A percentile compares a stretch with the other conserved stretches of the same genome.
These are phyloP conservation scores for Glaucomys volans DNA, from an alignment of 2,113 vertebrate genomes.

Conservation along the genomic window DNA sequence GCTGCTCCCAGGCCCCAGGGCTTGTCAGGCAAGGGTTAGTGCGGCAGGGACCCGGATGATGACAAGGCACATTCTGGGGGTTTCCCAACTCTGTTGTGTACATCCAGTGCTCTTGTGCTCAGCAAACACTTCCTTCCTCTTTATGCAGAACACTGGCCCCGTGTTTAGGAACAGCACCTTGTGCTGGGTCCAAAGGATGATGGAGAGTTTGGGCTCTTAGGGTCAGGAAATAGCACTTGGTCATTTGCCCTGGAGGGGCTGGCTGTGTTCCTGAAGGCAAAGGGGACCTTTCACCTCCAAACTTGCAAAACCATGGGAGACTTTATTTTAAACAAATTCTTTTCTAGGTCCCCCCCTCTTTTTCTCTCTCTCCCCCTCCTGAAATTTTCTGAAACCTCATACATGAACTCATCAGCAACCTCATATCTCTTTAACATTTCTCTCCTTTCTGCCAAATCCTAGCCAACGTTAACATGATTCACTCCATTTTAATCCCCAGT, in stretches of 20 bases:
- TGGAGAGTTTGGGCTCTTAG: neutral
- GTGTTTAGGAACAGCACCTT: neutral
- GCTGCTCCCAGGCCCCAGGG: neutral
- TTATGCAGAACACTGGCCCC: neutral
- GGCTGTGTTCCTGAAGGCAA: neutral
- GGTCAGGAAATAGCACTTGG: neutral
- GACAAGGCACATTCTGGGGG: neutral
- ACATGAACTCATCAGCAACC: neutral
- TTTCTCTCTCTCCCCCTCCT: no score
- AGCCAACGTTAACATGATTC: no score
- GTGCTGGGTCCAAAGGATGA: neutral
- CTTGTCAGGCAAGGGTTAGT: neutral
- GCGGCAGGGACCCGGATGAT: neutral
- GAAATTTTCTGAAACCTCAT: constrained; percentile 12
- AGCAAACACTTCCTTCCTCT: constrained; percentile 70
- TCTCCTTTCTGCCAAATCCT: neutral
- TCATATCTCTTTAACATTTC: neutral
- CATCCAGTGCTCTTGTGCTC: neutral
- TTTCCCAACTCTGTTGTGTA: neutral
- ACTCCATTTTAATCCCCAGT: no score
- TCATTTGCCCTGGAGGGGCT: neutral
- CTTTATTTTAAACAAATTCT: constrained; percentile 29
- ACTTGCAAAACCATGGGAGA: neutral
- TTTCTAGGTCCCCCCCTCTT: neutral
- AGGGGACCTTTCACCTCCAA: neutral